Evolutionary conservation across 2,888 invertebrate species (phyloP), one percentile per base, ranked within the genome.

Genomic region (Seira sanloemensis): DNA sequence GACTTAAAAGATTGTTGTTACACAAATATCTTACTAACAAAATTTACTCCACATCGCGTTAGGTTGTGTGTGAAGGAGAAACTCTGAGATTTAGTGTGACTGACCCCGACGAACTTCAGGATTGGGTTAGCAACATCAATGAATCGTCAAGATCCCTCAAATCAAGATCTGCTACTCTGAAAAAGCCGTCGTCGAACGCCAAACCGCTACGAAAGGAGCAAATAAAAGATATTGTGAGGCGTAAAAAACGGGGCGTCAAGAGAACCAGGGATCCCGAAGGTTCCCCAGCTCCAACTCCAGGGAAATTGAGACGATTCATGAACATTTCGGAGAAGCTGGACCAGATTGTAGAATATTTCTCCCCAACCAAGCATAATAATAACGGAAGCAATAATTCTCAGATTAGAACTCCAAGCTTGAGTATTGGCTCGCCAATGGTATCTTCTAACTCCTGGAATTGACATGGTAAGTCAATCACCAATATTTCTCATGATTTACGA

Each of bases 291-390:
- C 86, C 86, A 21, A 82, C 86, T 4, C 88, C 88, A 24, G 88
- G 88, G 69, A 86, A 86, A 72, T 75, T 88, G 1, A 83, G 86
- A 50, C 54, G 86, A 50, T 84, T 85, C 19, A 82, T 86, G 73
- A 88, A 88, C 19, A 88, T 88, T 46, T 88, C 88, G n/a, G 83
- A 81, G 9, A 72, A 79, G 12, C 46, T 88, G 23, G 88, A 88
- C 75, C 86, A 88, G 75, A 75, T 88, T n/a, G 85, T 81, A 0
- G 83, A 88, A 7, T 88, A 84, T 54, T 82, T 88, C 16, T 86
- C 86, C 1, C 86, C 86, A n/a, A 75, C 68, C 18, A 74, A 84
- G 27, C n/a, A n/a, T n/a, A n/a, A n/a, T n/a, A n/a, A n/a, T n/a
- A n/a, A n/a, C n/a, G n/a, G n/a, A n/a, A 65, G 76, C 19, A 46